Percentiles rank a stretch among this genome's conserved stretches.
phyloP scores from a whole-genome alignment of 2,888 invertebrate genomes.

The Ophion obscuratus region DNA sequence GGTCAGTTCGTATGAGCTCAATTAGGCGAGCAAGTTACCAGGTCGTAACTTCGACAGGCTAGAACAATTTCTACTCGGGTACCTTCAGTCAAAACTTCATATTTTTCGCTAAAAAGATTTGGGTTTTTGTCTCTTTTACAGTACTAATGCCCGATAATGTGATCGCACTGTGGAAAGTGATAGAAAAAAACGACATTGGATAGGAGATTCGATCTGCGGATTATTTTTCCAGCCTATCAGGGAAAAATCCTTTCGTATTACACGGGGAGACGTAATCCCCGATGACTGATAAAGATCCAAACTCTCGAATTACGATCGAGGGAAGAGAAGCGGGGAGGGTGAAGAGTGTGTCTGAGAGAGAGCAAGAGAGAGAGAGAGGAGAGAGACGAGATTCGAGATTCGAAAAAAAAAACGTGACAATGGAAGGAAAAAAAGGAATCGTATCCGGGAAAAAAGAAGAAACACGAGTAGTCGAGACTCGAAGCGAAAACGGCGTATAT shows the following conservation, averaged over 20 bases:
- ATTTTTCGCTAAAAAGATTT: no score
- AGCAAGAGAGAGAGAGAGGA: constrained; percentile 22
- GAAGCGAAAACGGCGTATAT: constrained; percentile 52
- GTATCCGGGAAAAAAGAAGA: constrained; percentile 18
- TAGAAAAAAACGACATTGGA: constrained; percentile 29
- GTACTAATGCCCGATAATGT: not conserved
- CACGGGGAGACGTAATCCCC: constrained; percentile 44
- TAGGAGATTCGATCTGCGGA: constrained; percentile 38
- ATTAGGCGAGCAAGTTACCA: no score
- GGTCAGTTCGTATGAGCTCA: no score
- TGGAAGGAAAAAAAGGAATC: constrained; percentile 16
- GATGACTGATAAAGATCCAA: constrained; percentile 59
- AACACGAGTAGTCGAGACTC: constrained; percentile 38
- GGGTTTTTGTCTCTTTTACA: no score
- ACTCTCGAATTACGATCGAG: constrained; percentile 5
- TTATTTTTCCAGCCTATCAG: constrained; percentile 34
- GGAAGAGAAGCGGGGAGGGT: constrained; percentile 15
- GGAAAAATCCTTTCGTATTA: constrained; percentile 11
- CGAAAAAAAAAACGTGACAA: constrained; percentile 16
- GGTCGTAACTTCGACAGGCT: no score
- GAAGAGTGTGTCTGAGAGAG: constrained; percentile 17
- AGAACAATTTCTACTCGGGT: no score
- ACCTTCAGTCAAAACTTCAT: no score
- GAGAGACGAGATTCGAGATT: not conserved
- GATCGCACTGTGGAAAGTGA: constrained; percentile 21